Conservation (phyloP, 1,140 invertebrate genomes). For the Wiebesia pumilae region DNA sequence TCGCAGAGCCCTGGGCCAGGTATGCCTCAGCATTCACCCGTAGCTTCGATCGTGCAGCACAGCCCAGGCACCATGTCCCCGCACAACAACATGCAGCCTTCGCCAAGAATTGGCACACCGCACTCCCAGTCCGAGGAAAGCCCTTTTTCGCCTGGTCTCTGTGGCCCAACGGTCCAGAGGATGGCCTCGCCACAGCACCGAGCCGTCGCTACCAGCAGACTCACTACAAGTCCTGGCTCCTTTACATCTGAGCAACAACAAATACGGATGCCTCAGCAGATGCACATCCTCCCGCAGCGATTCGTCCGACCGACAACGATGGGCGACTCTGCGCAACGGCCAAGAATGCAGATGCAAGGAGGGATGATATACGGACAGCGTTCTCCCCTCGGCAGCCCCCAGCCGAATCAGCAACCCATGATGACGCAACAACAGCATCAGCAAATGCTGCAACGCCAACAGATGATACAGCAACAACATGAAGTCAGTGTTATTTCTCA, state of each 20-base stretch:
- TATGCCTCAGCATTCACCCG: slow-evolving; percentile 72
- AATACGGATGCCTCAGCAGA: slow-evolving; percentile 68
- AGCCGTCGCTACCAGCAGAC: slow-evolving; percentile 66
- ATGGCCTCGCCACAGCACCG: slow-evolving; percentile 79
- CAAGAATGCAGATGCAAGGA: slow-evolving; percentile 67
- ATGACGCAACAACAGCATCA: slow-evolving; percentile 75
- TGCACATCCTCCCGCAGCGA: slow-evolving; percentile 68
- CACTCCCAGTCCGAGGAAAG: slow-evolving; percentile 78
- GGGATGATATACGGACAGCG: slow-evolving; percentile 70
- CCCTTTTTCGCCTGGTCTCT: slow-evolving; percentile 75
- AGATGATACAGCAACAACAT: slow-evolving; percentile 75
- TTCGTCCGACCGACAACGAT: slow-evolving; percentile 69
- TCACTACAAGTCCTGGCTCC: slow-evolving; percentile 76
- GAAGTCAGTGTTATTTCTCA: slow-evolving; percentile 62
- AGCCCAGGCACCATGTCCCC: slow-evolving; percentile 77
- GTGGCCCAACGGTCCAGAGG: slow-evolving; percentile 71
- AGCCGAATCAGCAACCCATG: slow-evolving; percentile 65
- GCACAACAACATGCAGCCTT: slow-evolving; percentile 74
- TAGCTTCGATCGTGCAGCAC: slow-evolving; percentile 68
- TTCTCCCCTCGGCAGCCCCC: slow-evolving; percentile 69
- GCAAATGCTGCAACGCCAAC: slow-evolving; percentile 70
- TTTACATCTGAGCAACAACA: slow-evolving; percentile 66
- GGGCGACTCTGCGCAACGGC: slow-evolving; percentile 66
- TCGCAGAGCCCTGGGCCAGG: slow-evolving; percentile 78
- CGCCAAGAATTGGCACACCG: slow-evolving; percentile 78